phyloP scores from a whole-genome alignment of 2,888 invertebrate genomes.

The Unio pictorum region DNA sequence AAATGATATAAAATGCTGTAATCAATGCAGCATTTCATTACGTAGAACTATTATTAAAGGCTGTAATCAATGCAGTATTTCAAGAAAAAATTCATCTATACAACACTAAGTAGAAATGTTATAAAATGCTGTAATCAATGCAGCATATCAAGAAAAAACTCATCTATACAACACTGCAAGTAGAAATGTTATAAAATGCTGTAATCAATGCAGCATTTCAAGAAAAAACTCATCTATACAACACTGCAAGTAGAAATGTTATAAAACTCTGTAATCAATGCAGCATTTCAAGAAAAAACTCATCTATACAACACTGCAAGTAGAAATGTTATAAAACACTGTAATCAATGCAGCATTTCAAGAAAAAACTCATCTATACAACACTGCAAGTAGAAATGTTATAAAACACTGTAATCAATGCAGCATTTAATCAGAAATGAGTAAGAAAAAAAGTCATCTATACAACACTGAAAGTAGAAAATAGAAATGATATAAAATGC shows the following conservation, averaged over 20 bases:
- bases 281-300: slow-evolving; percentile 82
- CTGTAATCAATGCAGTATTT: no score
- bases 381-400: slow-evolving; percentile 75
- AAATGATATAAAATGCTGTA: slow-evolving; percentile 80
- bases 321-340: slow-evolving; percentile 75
- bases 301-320: slow-evolving; percentile 93
- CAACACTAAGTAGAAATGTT: no score
- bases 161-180: slow-evolving; percentile 93
- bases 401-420: no score
- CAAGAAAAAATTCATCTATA: no score
- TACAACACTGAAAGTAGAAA: no score
- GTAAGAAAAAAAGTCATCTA: no score
- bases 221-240: slow-evolving; percentile 88
- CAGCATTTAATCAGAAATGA: no score
- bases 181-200: neutral
- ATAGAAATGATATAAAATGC: no score
- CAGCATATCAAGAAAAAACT: slow-evolving; percentile 67
- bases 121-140: slow-evolving; percentile 75
- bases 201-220: no score
- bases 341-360: slow-evolving; percentile 74
- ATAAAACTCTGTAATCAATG: slow-evolving; percentile 91
- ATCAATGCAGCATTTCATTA: slow-evolving; percentile 24
- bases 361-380: slow-evolving; percentile 83
- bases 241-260: slow-evolving; percentile 76
- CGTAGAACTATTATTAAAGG: neutral